These are phyloP conservation scores for Ifrita kowaldi DNA, from an alignment of 2,113 vertebrate genomes.

Conservation along the genomic window DNA sequence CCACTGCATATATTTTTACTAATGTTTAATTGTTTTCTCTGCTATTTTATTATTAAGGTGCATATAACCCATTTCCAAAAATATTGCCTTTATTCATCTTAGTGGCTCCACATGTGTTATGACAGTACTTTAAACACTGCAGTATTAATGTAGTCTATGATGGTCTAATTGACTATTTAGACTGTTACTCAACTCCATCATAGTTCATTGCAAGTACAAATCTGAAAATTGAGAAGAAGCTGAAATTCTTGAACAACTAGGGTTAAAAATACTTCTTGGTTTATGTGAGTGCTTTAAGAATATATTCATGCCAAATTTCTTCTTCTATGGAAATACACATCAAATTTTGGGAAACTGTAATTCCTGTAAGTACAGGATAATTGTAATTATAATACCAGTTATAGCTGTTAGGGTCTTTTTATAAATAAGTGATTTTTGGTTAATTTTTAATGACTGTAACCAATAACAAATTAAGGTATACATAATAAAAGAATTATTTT, in stretches of 20 bases:
- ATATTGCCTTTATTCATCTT: neutral
- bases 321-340: neutral
- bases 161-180: neutral
- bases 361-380: neutral
- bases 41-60: neutral
- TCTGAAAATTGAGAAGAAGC: neutral
- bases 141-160: neutral
- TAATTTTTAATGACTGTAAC: neutral
- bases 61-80: neutral
- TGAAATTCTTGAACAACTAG: neutral
- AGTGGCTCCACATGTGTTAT: rapidly evolving
- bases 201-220: neutral
- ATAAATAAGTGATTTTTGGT: neutral
- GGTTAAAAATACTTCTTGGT: neutral
- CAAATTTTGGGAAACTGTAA: neutral
- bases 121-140: neutral
- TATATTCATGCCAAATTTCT: neutral
- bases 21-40: neutral
- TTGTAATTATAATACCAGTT: neutral
- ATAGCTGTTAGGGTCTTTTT: neutral
- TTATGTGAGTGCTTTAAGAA: neutral
- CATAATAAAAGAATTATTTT: neutral
- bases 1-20: neutral
- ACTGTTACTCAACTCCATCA: neutral
- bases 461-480: neutral